A percentile compares a stretch with the other conserved stretches of the same genome.
These are phyloP conservation scores for Machimus rusticus DNA, from an alignment of 2,888 invertebrate species.

Conservation along the genomic window DNA sequence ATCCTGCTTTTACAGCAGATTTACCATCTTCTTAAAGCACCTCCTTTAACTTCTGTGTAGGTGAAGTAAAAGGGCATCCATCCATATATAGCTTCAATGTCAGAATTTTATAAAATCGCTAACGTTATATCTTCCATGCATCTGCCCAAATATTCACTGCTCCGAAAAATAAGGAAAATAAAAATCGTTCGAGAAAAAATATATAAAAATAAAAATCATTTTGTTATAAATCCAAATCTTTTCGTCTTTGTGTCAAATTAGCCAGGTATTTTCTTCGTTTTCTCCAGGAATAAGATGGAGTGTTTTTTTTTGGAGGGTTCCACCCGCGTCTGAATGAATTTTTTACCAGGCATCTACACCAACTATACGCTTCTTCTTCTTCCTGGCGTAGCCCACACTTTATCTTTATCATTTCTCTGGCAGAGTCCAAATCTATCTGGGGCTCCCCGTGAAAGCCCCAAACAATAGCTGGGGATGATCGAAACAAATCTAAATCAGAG, in stretches of 20 bases:
- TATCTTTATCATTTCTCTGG: neutral
- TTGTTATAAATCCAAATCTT: neutral
- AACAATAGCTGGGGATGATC: neutral
- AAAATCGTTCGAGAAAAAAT: neutral
- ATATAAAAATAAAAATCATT: neutral
- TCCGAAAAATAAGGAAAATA: neutral
- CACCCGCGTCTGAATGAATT: neutral
- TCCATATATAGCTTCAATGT: neutral
- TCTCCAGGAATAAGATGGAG: neutral
- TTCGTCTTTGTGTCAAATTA: neutral
- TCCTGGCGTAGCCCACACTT: neutral
- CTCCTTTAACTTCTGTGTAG: neutral
- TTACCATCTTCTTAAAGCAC: neutral
- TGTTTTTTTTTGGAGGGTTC: neutral
- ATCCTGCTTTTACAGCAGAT: neutral
- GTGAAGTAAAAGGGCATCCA: neutral
- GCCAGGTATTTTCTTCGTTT: neutral
- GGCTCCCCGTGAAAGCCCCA: neutral
- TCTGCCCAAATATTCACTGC: neutral
- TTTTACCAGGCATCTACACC: neutral
- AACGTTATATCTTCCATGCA: neutral
- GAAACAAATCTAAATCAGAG: neutral
- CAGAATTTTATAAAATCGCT: neutral
- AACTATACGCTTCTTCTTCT: neutral
- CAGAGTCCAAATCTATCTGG: neutral